These are phyloP conservation scores for Lepus townsendii DNA, from an alignment of 2,797 vertebrate species.

Conservation along the genomic window DNA sequence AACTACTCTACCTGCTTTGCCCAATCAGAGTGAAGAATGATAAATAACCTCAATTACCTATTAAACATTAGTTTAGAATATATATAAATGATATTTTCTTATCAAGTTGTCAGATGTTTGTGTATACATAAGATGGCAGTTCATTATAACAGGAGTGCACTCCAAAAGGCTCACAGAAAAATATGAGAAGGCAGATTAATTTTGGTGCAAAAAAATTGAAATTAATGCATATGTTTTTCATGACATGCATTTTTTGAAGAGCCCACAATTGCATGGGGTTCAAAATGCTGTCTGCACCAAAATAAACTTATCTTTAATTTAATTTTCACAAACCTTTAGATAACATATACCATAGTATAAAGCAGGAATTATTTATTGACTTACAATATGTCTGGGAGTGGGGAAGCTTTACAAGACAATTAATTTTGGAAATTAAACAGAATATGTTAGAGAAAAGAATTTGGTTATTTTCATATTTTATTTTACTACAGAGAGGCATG, in stretches of 20 bases:
- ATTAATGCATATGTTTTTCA: no score
- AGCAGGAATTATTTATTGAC: neutral
- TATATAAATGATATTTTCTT: neutral
- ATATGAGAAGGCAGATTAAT: no score
- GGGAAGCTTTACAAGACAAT: neutral
- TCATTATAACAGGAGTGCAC: neutral
- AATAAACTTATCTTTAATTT: no score
- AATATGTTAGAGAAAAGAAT: neutral
- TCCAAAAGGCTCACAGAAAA: no score
- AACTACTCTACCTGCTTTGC: neutral
- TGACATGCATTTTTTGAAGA: no score
- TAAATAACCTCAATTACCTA: neutral
- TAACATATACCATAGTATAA: neutral
- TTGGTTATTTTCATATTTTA: neutral
- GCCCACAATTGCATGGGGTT: no score
- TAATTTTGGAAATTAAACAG: neutral
- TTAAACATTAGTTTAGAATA: conserved; percentile 22
- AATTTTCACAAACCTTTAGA: no score
- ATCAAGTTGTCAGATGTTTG: neutral
- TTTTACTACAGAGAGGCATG: no score
- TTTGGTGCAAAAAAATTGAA: no score
- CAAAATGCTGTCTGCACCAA: no score
- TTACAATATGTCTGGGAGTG: neutral
- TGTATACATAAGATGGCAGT: neutral
- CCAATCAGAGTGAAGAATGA: neutral